Evolutionary conservation across 53 echinoderm and acorn worm species (phyloP).

Genomic region (Holothuria leucospilota): DNA sequence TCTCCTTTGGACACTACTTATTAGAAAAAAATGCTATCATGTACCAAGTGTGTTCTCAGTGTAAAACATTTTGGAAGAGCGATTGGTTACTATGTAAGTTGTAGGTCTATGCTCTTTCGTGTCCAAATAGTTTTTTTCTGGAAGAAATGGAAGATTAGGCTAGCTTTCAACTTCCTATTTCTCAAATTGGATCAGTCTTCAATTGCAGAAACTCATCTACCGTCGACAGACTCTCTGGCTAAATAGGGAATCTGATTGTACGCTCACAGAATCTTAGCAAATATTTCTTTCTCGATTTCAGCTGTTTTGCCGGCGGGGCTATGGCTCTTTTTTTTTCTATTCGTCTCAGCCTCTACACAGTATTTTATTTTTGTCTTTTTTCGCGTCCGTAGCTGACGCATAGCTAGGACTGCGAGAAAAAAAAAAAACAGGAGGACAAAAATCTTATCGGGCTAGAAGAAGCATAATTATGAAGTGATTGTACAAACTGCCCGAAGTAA

Average conservation of each 20-base stretch:
- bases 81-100: too few species aligned
- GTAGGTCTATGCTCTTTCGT: too few species aligned
- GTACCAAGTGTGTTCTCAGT: too few species aligned
- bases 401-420: constrained; percentile 34
- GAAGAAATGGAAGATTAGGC: constrained; percentile 4
- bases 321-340: constrained; percentile 21
- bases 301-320: constrained; percentile 49
- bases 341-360: constrained; percentile 14
- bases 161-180: constrained; percentile 56
- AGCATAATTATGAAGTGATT: constrained; percentile 57
- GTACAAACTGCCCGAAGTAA: constrained; percentile 50
- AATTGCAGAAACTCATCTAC: constrained; percentile 28
- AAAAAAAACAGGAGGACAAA: constrained; percentile 34
- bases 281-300: constrained; percentile 48
- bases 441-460: constrained; percentile 48
- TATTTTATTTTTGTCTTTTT: constrained; percentile 22
- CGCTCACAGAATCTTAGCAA: constrained; percentile 43
- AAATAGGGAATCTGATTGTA: constrained; percentile 37
- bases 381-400: constrained; percentile 42
- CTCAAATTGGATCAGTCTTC: constrained; percentile 41
- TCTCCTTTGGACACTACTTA: too few species aligned
- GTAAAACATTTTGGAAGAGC: too few species aligned
- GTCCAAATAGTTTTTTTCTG: too few species aligned
- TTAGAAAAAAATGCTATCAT: too few species aligned
- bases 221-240: constrained; percentile 19